Evolutionary conservation across 1,140 invertebrate genomes (phyloP), one percentile per base, ranked within the genome.

Genomic region (Laodelphax striatellus): DNA sequence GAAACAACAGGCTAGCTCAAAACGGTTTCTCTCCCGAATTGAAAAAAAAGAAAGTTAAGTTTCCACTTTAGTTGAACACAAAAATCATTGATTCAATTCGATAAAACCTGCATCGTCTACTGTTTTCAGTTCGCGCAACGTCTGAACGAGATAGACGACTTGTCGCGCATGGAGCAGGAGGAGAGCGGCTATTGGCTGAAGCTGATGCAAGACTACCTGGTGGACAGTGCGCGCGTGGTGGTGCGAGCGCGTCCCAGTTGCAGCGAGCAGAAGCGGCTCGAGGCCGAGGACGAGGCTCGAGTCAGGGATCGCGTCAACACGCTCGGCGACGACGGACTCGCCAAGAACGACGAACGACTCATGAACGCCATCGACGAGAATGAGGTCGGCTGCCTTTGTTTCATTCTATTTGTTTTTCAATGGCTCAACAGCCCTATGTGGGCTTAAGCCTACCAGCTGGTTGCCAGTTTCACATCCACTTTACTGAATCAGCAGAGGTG

Each of bases 361-460:
- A 71, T 81, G 50, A 75, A 83, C 46, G 88, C 91, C 1, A 82
- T 88, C 62, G 75, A 80, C 57, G 79, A 81, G 63, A 94, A 93
- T 75, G 87, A 90, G 70, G 85, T 89, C 74, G 64, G 62, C 28
- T 16, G 21, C 44, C 14, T 44, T 4, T 2, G 2, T 44, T n/a
- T 19, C 43, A 44, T 44, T 44, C 17, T n/a, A n/a, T n/a, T n/a
- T n/a, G n/a, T n/a, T n/a, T n/a, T n/a, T n/a, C n/a, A n/a, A n/a
- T n/a, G n/a, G n/a, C n/a, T n/a, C n/a, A n/a, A n/a, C n/a, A n/a
- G n/a, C n/a, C n/a, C n/a, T n/a, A n/a, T n/a, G n/a, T n/a, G n/a
- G n/a, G n/a, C n/a, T n/a, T n/a, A n/a, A n/a, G n/a, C n/a, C n/a
- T n/a, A n/a, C n/a, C n/a, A n/a, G n/a, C n/a, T n/a, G n/a, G n/a